Conservation (phyloP, 1,140 invertebrate species). For the Neodiprion pinetum region DNA sequence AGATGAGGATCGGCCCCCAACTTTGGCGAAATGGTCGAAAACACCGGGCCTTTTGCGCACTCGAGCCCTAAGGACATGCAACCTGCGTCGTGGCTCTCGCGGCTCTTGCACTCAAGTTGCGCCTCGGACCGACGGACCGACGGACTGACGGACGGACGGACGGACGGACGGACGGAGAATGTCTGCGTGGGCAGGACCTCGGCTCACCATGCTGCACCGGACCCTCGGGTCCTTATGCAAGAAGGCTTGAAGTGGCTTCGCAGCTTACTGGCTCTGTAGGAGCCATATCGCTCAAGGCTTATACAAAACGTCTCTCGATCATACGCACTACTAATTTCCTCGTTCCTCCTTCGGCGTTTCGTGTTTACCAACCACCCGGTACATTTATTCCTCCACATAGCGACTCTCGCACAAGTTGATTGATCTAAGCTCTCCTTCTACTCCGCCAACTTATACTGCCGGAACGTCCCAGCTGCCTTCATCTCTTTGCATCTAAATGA, state of each 20-base stretch:
- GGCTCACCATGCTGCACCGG: conserved; percentile 28
- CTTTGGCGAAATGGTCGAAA: neutral
- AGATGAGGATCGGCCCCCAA: too few species aligned
- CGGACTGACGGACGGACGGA: neutral
- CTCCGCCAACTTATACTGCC: too few species aligned
- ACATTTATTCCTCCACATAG: neutral
- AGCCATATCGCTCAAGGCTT: conserved; percentile 19
- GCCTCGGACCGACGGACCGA: neutral
- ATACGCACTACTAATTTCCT: neutral
- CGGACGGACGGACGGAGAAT: neutral
- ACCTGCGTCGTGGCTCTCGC: neutral
- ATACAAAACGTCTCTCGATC: neutral
- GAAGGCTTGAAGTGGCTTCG: conserved; percentile 49
- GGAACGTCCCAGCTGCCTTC: too few species aligned
- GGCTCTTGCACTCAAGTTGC: neutral
- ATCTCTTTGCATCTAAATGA: too few species aligned
- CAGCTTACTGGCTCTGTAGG: conserved; percentile 30
- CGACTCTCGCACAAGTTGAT: neutral
- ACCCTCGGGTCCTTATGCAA: conserved; percentile 28
- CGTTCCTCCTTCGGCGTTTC: conserved; percentile 16
- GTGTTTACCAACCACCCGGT: too few species aligned
- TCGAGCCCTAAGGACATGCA: conserved; percentile 3
- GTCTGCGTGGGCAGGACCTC: conserved; percentile 48
- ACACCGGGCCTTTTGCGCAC: conserved; percentile 1
- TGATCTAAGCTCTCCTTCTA: conserved; percentile 8